Base-by-base conservation (phyloP, 2,888 invertebrate genomes). In the Himalopsyche kuldschensis region DNA sequence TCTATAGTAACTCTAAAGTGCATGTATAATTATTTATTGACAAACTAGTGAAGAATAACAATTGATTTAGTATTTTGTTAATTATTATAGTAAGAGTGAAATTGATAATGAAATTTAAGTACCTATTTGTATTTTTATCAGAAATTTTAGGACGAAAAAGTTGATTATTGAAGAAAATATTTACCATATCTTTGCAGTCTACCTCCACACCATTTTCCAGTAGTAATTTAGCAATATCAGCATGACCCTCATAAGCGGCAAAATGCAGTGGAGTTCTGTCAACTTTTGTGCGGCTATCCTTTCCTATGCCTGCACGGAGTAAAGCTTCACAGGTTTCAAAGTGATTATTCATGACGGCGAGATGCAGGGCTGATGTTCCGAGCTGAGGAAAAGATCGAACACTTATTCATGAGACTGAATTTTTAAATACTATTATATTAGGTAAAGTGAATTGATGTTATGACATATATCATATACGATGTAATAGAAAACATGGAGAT, bases 231-330 rank as follows among this genome's bases (percentile, higher is more conserved):
- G 95, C 95, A 87, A 97, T 95, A 85, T 93, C 92, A 82, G 93
- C 90, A 90, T 97, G 96, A 0, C 98, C 98, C 88, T 95, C 96
- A 88, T 94, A 95, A 3, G 96, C 95, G 47, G 98, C 98, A 89
- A 97, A 93, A 91, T 98, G 98, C 87, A 98, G 90, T 41, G 98
- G 96, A 27, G 98, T 98, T 88, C 97, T 93, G 89, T 98, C 97
- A 1, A 97, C 97, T 92, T 98, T 98, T 35, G 97, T 98, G 88
- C 96, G 93, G 1, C 96, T 95, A 92, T 98, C 98, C 87, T 96
- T 94, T 81, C 96, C 96, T 87, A 97, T 96, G 82, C 98, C 98
- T 24, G 97, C 96, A 86, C 95, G 92, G 84, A 98, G 91, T 85
- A 98, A 92, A 87, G 96, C 94, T 88, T 96, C 95, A 87, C 96